A percentile compares a stretch with the other conserved stretches of the same genome.
phyloP scores from a whole-genome alignment of 1,140 invertebrate genomes.

The Drosophila orena region DNA sequence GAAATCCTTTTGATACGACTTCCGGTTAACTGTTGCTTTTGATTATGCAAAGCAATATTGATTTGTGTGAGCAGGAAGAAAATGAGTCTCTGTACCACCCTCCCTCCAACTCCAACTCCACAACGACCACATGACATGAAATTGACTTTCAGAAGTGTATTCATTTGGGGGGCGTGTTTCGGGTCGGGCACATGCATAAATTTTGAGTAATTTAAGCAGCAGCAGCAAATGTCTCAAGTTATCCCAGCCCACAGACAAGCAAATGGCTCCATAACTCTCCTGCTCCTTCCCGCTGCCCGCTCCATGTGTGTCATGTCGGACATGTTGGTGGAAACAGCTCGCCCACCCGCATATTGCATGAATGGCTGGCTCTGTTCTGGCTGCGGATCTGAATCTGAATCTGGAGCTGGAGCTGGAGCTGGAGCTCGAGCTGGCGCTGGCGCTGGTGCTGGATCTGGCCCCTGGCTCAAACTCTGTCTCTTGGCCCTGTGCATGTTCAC shows the following conservation, averaged over 20 bases:
- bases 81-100: slow-evolving; percentile 10
- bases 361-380: slow-evolving; percentile 34
- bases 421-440: background rate
- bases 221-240: slow-evolving; percentile 54
- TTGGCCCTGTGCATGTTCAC: slow-evolving; percentile 68
- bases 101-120: background rate
- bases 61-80: slow-evolving; percentile 36
- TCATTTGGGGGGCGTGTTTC: slow-evolving; percentile 4
- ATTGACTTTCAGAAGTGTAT: slow-evolving; percentile 39
- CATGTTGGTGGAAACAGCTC: slow-evolving; percentile 72
- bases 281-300: slow-evolving; percentile 5
- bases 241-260: slow-evolving; percentile 22
- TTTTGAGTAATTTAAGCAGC: slow-evolving; percentile 60
- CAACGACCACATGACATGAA: slow-evolving; percentile 33
- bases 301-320: slow-evolving; percentile 72
- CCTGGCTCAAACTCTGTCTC: slow-evolving; percentile 32
- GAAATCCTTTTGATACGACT: slow-evolving; percentile 30
- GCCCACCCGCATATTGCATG: slow-evolving; percentile 66
- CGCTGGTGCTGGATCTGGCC: no score
- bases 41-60: slow-evolving; percentile 62
- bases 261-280: slow-evolving; percentile 67
- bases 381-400: slow-evolving; percentile 23
- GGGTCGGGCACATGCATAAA: slow-evolving; percentile 42
- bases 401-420: background rate
- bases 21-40: slow-evolving; percentile 45